These are phyloP conservation scores for Myocastor coypus DNA, from an alignment of 2,113 vertebrate species.

Conservation along the genomic window DNA sequence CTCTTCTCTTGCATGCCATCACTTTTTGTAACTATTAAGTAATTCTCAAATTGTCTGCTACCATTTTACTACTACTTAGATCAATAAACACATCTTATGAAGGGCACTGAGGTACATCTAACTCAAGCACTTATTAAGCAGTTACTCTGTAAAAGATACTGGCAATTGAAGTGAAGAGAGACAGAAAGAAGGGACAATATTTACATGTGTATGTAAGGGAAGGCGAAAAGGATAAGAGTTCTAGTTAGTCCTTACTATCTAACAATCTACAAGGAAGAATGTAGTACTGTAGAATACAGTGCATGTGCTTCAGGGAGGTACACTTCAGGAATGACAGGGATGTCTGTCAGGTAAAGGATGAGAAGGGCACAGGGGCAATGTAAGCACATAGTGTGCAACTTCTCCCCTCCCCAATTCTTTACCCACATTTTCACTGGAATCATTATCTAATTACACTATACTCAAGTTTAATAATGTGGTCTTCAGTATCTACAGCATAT, in stretches of 20 bases:
- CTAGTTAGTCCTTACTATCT: neutral
- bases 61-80: neutral
- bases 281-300: neutral
- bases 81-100: neutral
- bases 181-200: neutral
- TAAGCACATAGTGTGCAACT: neutral
- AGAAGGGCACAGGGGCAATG: neutral
- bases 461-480: neutral
- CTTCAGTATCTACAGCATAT: neutral
- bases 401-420: neutral
- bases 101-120: neutral
- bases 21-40: neutral
- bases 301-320: neutral
- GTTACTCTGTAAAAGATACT: neutral
- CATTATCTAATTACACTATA: neutral
- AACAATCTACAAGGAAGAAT: neutral
- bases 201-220: neutral
- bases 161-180: neutral
- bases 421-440: neutral
- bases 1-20: neutral
- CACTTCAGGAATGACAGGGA: neutral
- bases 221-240: neutral
- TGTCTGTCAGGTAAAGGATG: slow-evolving; percentile 37
- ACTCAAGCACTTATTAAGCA: slow-evolving; percentile 33
- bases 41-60: neutral